phyloP scores from a whole-genome alignment of 2,797 vertebrate species.

The Pogoniulus pusillus region DNA sequence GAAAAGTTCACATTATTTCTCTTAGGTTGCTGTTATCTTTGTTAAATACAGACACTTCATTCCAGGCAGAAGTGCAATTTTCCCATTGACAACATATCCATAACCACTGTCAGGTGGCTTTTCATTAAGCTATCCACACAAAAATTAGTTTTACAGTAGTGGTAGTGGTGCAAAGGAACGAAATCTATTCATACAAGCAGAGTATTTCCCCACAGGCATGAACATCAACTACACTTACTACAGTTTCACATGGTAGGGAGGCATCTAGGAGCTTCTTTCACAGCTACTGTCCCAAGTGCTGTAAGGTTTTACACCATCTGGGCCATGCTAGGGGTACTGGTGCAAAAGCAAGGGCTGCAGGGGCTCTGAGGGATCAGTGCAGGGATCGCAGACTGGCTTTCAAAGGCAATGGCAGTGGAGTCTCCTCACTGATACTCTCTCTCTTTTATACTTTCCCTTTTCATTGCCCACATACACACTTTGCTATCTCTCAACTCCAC shows the following conservation, averaged over 20 bases:
- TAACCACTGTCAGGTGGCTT: not conserved
- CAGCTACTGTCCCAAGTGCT: not conserved
- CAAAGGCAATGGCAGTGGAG: not conserved
- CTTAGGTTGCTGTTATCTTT: not conserved
- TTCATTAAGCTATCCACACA: not conserved
- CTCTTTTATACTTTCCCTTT: not conserved
- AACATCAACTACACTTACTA: not conserved
- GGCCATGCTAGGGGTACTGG: not conserved
- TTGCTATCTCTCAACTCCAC: not conserved
- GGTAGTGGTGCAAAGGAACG: not conserved
- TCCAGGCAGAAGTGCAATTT: not conserved
- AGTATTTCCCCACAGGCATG: not conserved
- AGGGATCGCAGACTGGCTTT: not conserved
- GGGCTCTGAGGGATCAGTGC: not conserved
- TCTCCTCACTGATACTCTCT: not conserved
- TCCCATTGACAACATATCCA: rapidly evolving
- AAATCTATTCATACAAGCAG: not conserved
- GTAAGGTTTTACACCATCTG: not conserved
- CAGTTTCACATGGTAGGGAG: not conserved
- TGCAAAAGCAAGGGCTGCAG: not conserved
- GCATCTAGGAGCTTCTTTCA: not conserved
- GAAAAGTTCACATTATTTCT: not conserved
- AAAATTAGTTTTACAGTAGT: not conserved
- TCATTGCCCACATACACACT: rapidly evolving
- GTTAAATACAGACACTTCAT: not conserved